phyloP scores from a whole-genome alignment of 2,888 invertebrate species.

The Steinernema carpocapsae region DNA sequence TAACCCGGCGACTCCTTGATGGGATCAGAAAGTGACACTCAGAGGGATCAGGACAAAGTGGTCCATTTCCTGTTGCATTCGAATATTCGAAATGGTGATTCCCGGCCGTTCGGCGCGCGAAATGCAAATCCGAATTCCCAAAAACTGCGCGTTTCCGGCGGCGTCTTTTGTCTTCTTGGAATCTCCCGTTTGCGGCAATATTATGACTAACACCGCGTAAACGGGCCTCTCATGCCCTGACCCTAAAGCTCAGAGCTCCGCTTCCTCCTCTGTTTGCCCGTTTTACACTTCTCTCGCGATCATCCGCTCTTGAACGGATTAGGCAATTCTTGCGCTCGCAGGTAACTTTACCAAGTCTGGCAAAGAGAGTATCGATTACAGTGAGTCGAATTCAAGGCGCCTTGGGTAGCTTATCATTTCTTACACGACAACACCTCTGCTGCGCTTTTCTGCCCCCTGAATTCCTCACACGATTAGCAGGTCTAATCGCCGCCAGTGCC shows the following conservation, averaged over 20 bases:
- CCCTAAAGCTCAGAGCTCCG: not conserved
- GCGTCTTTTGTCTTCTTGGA: no score
- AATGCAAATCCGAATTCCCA: not conserved
- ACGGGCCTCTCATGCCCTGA: not conserved
- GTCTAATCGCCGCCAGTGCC: not conserved
- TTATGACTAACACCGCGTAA: not conserved
- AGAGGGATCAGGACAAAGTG: no score
- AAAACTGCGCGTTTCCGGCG: no score
- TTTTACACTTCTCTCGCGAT: not conserved
- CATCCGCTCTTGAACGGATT: not conserved
- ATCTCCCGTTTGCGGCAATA: no score
- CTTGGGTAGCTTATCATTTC: not conserved
- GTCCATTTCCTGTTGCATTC: no score
- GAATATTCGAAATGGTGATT: not conserved
- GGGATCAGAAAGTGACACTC: no score
- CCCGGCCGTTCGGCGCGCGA: not conserved
- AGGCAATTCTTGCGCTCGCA: not conserved
- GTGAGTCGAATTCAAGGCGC: not conserved
- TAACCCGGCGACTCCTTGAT: not conserved
- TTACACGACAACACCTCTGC: no score
- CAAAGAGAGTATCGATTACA: not conserved
- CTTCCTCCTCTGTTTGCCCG: not conserved
- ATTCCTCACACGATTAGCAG: slow-evolving; percentile 4
- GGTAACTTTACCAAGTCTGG: not conserved
- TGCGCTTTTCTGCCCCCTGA: not conserved